Conservation (phyloP, 1,140 invertebrate species). For the Trichonephila clavipes region DNA sequence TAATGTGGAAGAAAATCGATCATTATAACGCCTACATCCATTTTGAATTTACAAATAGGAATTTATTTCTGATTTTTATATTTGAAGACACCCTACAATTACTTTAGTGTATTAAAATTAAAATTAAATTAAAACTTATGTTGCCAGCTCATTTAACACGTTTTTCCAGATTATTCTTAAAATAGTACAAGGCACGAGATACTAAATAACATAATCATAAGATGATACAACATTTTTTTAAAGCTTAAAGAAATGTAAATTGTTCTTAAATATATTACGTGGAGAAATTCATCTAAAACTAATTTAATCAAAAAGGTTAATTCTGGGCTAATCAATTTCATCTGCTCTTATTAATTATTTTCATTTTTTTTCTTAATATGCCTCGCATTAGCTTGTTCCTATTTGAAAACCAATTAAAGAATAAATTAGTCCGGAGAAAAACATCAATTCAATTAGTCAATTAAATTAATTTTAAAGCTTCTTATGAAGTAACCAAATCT, state of each 20-base stretch:
- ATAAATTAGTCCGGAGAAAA: neutral
- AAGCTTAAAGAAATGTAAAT: neutral
- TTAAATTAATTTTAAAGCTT: constrained; percentile 36
- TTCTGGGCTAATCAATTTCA: constrained; percentile 13
- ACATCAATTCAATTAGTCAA: constrained; percentile 38
- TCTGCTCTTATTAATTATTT: constrained; percentile 33
- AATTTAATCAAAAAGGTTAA: constrained; percentile 33
- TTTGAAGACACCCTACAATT: no score
- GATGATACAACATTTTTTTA: neutral
- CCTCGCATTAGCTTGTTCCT: neutral
- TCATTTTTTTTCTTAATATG: neutral
- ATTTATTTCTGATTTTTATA: no score
- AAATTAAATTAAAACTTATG: no score
- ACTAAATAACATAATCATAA: neutral
- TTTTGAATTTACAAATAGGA: no score
- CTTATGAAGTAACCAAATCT: neutral
- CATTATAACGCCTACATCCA: no score
- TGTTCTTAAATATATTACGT: neutral
- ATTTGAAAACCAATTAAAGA: constrained; percentile 35
- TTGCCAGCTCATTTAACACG: no score
- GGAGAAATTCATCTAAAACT: constrained; percentile 20
- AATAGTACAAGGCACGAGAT: neutral
- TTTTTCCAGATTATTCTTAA: neutral
- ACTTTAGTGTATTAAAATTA: no score
- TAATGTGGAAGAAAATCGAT: no score